Evolutionary conservation across 1,140 invertebrate genomes (phyloP).

Genomic region (Caenorhabditis inopinata): DNA sequence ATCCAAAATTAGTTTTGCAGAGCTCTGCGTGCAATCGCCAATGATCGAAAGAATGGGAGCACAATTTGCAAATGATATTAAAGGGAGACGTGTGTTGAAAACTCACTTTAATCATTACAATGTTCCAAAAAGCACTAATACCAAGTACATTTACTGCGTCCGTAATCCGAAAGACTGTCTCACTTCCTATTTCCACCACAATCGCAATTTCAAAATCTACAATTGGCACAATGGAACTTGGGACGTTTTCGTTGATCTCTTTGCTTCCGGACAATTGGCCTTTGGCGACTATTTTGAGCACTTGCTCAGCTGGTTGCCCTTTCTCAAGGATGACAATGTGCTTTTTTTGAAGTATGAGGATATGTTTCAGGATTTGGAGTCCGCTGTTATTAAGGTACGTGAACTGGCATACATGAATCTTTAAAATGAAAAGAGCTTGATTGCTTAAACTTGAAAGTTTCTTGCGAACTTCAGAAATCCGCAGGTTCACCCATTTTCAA

Average conservation of each 20-base stretch:
- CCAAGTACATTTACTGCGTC: slow-evolving; percentile 62
- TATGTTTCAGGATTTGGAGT: slow-evolving; percentile 58
- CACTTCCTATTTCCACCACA: slow-evolving; percentile 61
- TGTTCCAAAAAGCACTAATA: slow-evolving; percentile 54
- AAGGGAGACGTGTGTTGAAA: slow-evolving; percentile 60
- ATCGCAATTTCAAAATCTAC: slow-evolving; percentile 65
- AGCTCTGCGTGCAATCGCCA: slow-evolving; percentile 59
- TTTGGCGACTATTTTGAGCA: slow-evolving; percentile 68
- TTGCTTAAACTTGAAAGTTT: no score
- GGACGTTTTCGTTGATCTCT: slow-evolving; percentile 66
- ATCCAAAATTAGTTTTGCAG: slow-evolving; percentile 52
- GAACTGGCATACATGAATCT: no score
- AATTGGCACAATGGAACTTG: slow-evolving; percentile 58
- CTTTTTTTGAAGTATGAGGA: slow-evolving; percentile 66
- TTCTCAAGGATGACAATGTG: slow-evolving; percentile 60
- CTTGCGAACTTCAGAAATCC: no score
- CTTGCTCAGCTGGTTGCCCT: slow-evolving; percentile 63
- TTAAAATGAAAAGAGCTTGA: no score
- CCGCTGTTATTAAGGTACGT: slow-evolving; percentile 47
- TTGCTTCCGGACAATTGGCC: slow-evolving; percentile 62
- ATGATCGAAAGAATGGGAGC: slow-evolving; percentile 66
- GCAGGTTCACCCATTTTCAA: no score
- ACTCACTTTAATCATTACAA: slow-evolving; percentile 62
- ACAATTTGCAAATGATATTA: slow-evolving; percentile 51
- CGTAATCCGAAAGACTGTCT: slow-evolving; percentile 62